Conservation (phyloP, 2,888 invertebrate genomes). For the Eucera pruinosa region DNA sequence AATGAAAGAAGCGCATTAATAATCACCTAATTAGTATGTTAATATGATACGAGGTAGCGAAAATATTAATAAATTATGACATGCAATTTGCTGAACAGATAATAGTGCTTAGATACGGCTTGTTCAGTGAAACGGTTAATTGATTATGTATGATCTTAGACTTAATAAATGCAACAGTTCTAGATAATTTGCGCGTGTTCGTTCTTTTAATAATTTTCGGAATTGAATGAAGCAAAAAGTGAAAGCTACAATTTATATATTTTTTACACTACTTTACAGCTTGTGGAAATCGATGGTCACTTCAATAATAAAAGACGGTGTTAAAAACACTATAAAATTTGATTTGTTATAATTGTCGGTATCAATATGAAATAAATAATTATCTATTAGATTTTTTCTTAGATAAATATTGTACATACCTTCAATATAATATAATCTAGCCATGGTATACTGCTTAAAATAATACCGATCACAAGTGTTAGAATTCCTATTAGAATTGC, state of each 20-base stretch:
- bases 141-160: neutral
- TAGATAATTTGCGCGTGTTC: no score
- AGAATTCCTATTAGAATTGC: constrained; percentile 92
- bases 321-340: neutral
- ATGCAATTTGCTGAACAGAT: neutral
- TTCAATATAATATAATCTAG: constrained; percentile 94
- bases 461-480: constrained; percentile 91
- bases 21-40: neutral
- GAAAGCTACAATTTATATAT: no score
- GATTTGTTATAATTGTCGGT: neutral
- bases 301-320: neutral
- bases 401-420: constrained; percentile 85
- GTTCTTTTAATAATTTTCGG: neutral
- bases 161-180: neutral
- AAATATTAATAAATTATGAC: neutral
- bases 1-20: neutral
- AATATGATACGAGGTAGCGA: no score
- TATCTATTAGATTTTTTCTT: no score
- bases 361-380: neutral
- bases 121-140: neutral
- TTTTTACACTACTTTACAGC: neutral
- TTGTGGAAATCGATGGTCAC: neutral
- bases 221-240: no score
- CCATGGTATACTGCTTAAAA: constrained; percentile 94
- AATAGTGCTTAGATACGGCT: neutral